Base-by-base conservation (phyloP, 2,888 invertebrate species). In the Abscondita cerata region DNA sequence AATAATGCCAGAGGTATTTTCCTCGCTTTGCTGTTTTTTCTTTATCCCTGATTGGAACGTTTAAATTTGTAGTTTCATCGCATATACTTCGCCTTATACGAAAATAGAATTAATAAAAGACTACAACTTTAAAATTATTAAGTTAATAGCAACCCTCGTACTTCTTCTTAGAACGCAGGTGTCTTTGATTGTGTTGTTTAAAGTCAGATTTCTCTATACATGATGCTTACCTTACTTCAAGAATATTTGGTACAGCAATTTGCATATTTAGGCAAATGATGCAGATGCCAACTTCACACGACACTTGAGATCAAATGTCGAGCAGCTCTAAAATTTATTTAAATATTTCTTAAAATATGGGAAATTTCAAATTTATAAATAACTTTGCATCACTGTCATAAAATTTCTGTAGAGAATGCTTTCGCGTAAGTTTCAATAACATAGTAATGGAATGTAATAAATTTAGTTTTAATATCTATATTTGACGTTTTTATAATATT, bases 21-120 rank as follows among this genome's bases (percentile, higher is more conserved):
- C 13, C 19, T 19, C 20, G 16, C 19, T 18, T 36, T 25, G 16
- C 40, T 52, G 41, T 34, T 31, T 58, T 18, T 33, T 41, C 18
- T 11, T 16, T n/a, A n/a, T n/a, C n/a, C 15, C 33, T 16, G 13
- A 50, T 51, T 51, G 44, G 31, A 48, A 34, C 18, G 34, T 52
- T 41, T 15, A 38, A 48, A 52, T 44, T 46, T 12, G 51, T 51
- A 19, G 51, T 20, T 20, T 41, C 11, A 40, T 36, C 11, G 41
- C 6, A 44, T 18, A n/a, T 41, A 13, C 46, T 36, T 20, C 31
- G 33, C 31, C 38, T 54, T 57, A 66, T 66, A 72, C 70, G 68
- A 70, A 69, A 72, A 73, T 72, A 72, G 72, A 72, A 72, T 72
- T 73, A 72, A 71, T 72, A 69, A 68, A 68, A 70, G 64, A 59